Conservation (phyloP, 2,888 invertebrate genomes). For the Perdita meconis region DNA sequence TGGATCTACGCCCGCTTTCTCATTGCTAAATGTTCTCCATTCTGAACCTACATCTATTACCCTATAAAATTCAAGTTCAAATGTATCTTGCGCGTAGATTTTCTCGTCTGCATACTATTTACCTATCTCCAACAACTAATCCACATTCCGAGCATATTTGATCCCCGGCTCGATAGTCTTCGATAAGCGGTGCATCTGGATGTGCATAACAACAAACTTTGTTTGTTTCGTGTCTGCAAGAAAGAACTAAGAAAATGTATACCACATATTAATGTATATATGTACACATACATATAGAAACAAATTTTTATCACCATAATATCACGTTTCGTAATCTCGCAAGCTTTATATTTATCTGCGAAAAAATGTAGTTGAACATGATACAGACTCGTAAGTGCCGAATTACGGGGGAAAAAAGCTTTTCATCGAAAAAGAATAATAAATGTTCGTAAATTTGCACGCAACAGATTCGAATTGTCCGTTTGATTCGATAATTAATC, state of each 20-base stretch:
- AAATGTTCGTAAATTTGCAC: background rate
- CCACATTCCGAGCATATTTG: constrained; percentile 99
- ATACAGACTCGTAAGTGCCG: background rate
- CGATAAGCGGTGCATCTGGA: constrained; percentile 97
- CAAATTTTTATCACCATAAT: background rate
- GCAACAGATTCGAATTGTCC: background rate
- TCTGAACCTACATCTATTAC: constrained; percentile 99
- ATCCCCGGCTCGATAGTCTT: constrained; percentile 99
- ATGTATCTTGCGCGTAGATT: background rate
- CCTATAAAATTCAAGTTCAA: constrained; percentile 85
- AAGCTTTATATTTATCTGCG: background rate
- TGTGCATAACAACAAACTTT: constrained; percentile 96
- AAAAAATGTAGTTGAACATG: background rate
- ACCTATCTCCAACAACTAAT: constrained; percentile 99
- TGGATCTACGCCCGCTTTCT: constrained; percentile 98
- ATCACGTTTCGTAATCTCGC: background rate
- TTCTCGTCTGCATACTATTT: constrained; percentile 56
- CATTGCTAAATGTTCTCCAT: constrained; percentile 99
- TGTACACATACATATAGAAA: background rate
- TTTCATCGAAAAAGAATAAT: background rate
- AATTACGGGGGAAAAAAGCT: background rate
- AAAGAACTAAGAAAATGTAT: constrained; percentile 71
- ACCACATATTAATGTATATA: constrained; percentile 25
- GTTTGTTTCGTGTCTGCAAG: constrained; percentile 89
- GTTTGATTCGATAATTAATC: background rate